Evolutionary conservation across 2,113 vertebrate species (phyloP).

Genomic region (Varanus komodoensis): DNA sequence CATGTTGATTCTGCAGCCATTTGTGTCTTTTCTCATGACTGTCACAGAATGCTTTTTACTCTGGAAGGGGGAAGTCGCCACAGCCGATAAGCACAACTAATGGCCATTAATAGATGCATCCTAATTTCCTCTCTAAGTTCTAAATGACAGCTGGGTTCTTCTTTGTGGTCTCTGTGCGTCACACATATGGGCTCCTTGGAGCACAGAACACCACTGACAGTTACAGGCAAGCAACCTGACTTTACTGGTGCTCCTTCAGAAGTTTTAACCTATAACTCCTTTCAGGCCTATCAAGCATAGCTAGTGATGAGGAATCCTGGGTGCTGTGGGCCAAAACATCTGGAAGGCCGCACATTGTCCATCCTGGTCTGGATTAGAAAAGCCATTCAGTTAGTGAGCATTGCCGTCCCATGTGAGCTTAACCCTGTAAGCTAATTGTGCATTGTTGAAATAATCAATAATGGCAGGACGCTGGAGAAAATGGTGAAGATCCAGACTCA

Average conservation of each 20-base stretch:
- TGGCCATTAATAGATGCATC: neutral
- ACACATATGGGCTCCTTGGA: no score
- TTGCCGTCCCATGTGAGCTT: neutral
- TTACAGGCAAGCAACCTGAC: no score
- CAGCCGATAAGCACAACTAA: neutral
- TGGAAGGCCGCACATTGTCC: no score
- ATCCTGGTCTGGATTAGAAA: neutral
- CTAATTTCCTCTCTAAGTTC: no score
- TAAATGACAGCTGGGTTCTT: neutral
- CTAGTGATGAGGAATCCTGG: no score
- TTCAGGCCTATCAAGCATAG: neutral
- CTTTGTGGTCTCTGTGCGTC: no score
- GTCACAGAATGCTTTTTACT: slow-evolving; percentile 34
- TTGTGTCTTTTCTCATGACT: slow-evolving; percentile 28
- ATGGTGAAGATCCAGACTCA: no score
- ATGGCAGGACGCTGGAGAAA: neutral
- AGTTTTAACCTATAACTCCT: neutral
- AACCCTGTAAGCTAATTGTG: neutral
- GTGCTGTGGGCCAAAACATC: no score
- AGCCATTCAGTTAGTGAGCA: neutral
- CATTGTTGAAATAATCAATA: neutral
- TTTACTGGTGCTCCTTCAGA: no score
- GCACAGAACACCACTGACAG: no score
- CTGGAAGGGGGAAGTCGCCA: neutral
- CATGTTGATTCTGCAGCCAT: slow-evolving; percentile 16